Conservation (phyloP, 2,113 vertebrate genomes). For the Tapirus terrestris region DNA sequence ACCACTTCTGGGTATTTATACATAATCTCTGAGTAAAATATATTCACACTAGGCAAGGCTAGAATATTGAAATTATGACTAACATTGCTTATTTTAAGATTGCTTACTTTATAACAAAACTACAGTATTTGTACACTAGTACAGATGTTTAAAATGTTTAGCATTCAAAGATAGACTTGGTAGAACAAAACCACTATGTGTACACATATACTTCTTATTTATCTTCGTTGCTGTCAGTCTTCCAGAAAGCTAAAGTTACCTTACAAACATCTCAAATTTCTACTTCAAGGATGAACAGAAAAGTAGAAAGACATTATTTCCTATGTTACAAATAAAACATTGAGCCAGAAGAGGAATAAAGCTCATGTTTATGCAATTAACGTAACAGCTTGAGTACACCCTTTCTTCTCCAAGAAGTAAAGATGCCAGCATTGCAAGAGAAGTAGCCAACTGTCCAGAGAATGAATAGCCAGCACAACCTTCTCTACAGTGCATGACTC, state of each 20-base stretch:
- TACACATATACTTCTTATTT: not conserved
- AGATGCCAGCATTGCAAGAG: not conserved
- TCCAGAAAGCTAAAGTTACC: slow-evolving; percentile 17
- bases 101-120: slow-evolving; percentile 51
- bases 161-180: slow-evolving; percentile 20
- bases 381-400: not conserved
- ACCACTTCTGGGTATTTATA: slow-evolving; percentile 53
- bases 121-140: slow-evolving; percentile 42
- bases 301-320: slow-evolving; percentile 41
- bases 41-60: slow-evolving; percentile 23
- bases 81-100: slow-evolving; percentile 27
- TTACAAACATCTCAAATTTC: slow-evolving; percentile 34
- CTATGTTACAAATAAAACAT: slow-evolving; percentile 42
- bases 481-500: not conserved
- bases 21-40: slow-evolving; percentile 59
- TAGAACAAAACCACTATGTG: not conserved
- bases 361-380: slow-evolving; percentile 39
- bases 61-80: slow-evolving; percentile 39
- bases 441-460: not conserved
- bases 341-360: not conserved
- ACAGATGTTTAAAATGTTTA: slow-evolving; percentile 52
- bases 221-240: not conserved
- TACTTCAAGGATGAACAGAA: slow-evolving; percentile 12
- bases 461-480: not conserved
- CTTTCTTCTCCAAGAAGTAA: not conserved